Evolutionary conservation across 2,797 vertebrate genomes (phyloP), one percentile per base, ranked within the genome.

Genomic region (Sebastes diaconus): DNA sequence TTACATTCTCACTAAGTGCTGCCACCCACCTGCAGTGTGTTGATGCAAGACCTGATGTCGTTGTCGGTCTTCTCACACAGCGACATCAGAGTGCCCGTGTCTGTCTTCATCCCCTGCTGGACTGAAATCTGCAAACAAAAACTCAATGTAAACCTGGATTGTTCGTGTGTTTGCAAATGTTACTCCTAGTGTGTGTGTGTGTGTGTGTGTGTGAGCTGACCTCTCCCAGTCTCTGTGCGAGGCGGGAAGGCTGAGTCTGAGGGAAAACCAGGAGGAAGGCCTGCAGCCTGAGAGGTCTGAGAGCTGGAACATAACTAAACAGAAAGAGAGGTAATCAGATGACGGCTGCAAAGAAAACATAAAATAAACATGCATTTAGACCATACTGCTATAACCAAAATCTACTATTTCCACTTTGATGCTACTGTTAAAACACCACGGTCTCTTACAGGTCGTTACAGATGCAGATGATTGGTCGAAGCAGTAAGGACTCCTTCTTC

Each of bases 21-120:
- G 4, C 7, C 67, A 54, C 88, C 4, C 57, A 99, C 98, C 97
- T 99, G 98, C 63, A 99, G 88, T 0, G 98, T 98, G 93, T 99
- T 99, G 85, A 99, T 96, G 72, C 98, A 99, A 12, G 98, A 95
- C 4, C 98, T 95, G 68, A 99, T 99, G 88, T 99, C 98, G 0
- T 97, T 98, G 86, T 98, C 98, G 0, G 97, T 96, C 92, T 99
- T 99, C 91, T 99, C 97, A 0, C 98, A 99, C 34, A 99, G 94
- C 0, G 95, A 96, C 85, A 96, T 94, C 73, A 99, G 94, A 0
- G 96, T 94, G 0, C 96, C 97, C 0, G 86, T 94, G 91, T 98
- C 97, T 0, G 95, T 93, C 64, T 95, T 96, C 96, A 99, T 96
- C 14, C 97, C 97, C 84, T 97, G 97, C 13, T 1, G 77, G 6